Evolutionary conservation across 2,797 vertebrate genomes (phyloP).

Genomic region (Acanthopagrus latus): DNA sequence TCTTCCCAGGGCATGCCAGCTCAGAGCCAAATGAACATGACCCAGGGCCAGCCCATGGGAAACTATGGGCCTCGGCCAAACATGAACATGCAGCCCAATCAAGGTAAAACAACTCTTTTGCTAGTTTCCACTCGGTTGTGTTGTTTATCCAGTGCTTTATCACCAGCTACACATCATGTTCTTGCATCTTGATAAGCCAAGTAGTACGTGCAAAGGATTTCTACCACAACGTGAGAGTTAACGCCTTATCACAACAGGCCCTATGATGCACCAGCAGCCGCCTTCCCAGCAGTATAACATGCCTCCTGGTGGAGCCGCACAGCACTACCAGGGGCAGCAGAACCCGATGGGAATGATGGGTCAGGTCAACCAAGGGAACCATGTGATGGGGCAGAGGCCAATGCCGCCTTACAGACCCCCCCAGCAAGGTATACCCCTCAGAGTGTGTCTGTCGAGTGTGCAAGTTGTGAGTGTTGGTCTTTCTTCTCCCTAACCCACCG

Average conservation of each 20-base stretch:
- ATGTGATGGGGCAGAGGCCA: conserved; percentile 97
- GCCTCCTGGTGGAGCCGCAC: conserved; percentile 93
- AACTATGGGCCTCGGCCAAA: conserved; percentile 97
- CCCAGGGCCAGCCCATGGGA: conserved; percentile 96
- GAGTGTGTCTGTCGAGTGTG: conserved; percentile 65
- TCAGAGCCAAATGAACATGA: conserved; percentile 98
- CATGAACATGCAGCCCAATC: conserved; percentile 98
- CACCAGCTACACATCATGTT: not conserved
- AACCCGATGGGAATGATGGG: conserved; percentile 98
- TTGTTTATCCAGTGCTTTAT: conserved; percentile 6
- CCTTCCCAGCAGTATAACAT: conserved; percentile 97
- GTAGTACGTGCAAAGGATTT: not conserved
- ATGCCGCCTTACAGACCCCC: conserved; percentile 98
- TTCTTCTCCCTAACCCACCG: conserved; percentile 72
- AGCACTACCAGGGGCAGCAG: conserved; percentile 98
- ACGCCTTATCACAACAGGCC: conserved; percentile 82
- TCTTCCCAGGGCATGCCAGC: conserved; percentile 95
- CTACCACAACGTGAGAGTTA: conserved; percentile 13
- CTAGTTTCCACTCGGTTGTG: conserved; percentile 8
- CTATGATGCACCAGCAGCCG: conserved; percentile 99
- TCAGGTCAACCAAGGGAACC: conserved; percentile 96
- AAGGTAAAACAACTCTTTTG: conserved; percentile 85
- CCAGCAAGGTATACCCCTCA: conserved; percentile 92
- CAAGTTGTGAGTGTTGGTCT: conserved; percentile 67
- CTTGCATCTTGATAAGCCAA: not conserved